Evolutionary conservation across 2,113 vertebrate species (phyloP).

Genomic region (Leptodactylus fuscus): DNA sequence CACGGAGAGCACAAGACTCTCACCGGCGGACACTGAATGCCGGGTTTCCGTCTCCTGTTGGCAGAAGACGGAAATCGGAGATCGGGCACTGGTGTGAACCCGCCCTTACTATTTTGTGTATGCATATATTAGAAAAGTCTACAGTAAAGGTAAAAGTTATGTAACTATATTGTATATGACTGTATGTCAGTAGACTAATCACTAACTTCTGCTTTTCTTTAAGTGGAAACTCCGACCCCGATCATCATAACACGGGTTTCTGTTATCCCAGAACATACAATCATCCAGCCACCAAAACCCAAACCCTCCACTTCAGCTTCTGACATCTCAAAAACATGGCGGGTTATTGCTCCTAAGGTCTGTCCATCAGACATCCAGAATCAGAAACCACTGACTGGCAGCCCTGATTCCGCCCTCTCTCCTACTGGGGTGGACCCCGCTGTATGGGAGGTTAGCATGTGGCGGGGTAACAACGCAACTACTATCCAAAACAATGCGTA

Average conservation of each 20-base stretch:
- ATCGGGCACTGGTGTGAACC: too few species aligned
- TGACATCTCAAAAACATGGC: slow-evolving; percentile 36
- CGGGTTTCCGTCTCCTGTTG: too few species aligned
- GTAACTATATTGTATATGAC: neutral
- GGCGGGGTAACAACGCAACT: slow-evolving; percentile 59
- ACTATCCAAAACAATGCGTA: slow-evolving; percentile 63
- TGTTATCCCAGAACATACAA: slow-evolving; percentile 57
- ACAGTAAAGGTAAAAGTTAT: neutral
- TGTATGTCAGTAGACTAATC: neutral
- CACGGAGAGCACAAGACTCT: too few species aligned
- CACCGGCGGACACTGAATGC: too few species aligned
- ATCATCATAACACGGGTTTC: slow-evolving; percentile 59
- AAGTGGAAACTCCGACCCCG: slow-evolving; percentile 51
- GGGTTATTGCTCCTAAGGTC: slow-evolving; percentile 62
- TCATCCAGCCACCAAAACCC: slow-evolving; percentile 58
- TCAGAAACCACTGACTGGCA: neutral
- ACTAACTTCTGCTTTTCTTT: neutral
- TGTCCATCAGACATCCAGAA: neutral
- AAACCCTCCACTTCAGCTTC: slow-evolving; percentile 6
- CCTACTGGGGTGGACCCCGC: slow-evolving; percentile 32
- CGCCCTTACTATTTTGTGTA: neutral
- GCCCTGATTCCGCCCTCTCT: neutral
- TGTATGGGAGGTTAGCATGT: slow-evolving; percentile 61
- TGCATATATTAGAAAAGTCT: neutral
- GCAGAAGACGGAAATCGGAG: too few species aligned